phyloP scores from a whole-genome alignment of 2,113 vertebrate species.

The Antechinus flavipes region DNA sequence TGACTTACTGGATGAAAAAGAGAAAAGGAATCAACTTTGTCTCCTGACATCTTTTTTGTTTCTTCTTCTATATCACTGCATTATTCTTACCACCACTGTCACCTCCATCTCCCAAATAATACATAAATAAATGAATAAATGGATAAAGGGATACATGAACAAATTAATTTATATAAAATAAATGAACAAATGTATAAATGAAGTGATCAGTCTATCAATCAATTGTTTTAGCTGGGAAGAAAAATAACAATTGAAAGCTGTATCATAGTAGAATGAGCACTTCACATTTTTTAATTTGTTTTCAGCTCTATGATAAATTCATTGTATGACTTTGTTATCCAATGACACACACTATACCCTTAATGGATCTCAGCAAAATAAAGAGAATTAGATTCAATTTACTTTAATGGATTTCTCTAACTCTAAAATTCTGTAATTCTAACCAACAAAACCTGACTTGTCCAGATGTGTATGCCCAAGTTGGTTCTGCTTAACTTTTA shows the following conservation, averaged over 20 bases:
- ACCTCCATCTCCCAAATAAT: not conserved
- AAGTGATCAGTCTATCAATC: not conserved
- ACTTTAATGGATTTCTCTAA: not conserved
- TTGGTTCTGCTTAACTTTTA: not conserved
- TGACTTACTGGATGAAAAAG: not conserved
- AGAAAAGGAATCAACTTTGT: not conserved
- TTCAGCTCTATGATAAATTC: not conserved
- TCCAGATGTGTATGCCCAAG: not conserved
- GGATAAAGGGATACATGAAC: no score
- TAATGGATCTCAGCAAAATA: not conserved
- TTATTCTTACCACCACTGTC: not conserved
- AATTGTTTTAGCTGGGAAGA: not conserved
- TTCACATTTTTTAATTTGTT: not conserved
- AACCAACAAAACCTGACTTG: not conserved
- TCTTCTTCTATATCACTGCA: not conserved
- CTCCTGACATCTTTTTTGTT: not conserved
- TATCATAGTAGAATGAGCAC: not conserved
- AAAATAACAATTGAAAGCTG: not conserved
- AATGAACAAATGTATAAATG: no score
- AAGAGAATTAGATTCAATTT: not conserved
- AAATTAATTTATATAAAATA: not conserved
- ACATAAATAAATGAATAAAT: not conserved
- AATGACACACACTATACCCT: not conserved
- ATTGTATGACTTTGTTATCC: not conserved
- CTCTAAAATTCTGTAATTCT: not conserved